These are phyloP conservation scores for Mnemiopsis leidyi DNA, from an alignment of 37 sponge, comb jelly and placozoan species.

Conservation along the genomic window DNA sequence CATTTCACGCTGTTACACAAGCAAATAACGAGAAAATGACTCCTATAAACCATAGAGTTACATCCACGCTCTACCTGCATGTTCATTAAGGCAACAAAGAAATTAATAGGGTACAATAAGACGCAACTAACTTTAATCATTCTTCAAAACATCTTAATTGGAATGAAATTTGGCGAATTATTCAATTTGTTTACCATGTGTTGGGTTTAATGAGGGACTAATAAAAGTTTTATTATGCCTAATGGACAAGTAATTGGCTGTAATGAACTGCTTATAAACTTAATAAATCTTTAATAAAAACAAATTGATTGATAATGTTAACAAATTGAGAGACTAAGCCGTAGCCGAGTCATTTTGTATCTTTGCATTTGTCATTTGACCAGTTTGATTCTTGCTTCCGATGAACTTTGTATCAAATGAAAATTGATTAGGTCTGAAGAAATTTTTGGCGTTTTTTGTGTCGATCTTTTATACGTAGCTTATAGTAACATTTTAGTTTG, in stretches of 20 bases:
- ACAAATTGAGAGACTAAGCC: not conserved
- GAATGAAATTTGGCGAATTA: not conserved
- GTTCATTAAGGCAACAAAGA: not conserved
- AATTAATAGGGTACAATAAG: not conserved
- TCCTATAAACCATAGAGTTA: no score
- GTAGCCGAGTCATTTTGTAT: no score
- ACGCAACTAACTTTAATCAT: not conserved
- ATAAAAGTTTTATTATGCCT: not conserved
- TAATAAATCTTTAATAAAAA: not conserved
- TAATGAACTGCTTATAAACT: not conserved
- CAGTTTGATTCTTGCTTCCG: no score
- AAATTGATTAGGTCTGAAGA: no score
- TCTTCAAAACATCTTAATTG: not conserved
- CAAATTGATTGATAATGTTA: not conserved
- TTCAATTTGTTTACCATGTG: not conserved
- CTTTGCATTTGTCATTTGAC: no score
- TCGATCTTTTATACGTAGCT: no score
- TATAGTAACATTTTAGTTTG: no score
- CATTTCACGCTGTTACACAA: no score
- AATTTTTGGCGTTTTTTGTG: no score
- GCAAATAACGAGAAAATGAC: no score
- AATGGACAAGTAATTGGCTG: not conserved
- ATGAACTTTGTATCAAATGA: no score
- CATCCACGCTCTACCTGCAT: no score
- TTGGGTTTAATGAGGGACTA: not conserved